phyloP scores from a whole-genome alignment of 2,888 invertebrate genomes.

The Vesta saturnalis region DNA sequence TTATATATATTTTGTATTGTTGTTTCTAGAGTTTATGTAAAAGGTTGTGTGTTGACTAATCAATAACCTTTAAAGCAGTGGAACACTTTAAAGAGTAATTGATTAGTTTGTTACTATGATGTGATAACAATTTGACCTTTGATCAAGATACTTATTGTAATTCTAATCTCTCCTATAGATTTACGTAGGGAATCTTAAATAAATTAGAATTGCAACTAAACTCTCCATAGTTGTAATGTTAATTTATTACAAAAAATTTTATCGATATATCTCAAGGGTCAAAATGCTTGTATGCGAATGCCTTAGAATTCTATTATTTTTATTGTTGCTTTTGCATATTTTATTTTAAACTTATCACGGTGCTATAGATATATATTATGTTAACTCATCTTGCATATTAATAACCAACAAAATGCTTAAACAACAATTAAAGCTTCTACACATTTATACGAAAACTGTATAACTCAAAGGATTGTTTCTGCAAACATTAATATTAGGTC shows the following conservation, averaged over 20 bases:
- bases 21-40: conserved; percentile 54
- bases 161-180: conserved; percentile 39
- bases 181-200: neutral
- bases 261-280: conserved; percentile 34
- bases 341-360: conserved; percentile 50
- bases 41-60: conserved; percentile 54
- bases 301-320: conserved; percentile 47
- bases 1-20: conserved; percentile 56
- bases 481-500: conserved; percentile 44
- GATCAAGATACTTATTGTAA: conserved; percentile 8
- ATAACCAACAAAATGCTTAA: conserved; percentile 30
- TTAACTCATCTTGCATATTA: conserved; percentile 45
- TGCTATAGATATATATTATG: conserved; percentile 47
- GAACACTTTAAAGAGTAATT: conserved; percentile 51
- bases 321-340: conserved; percentile 52
- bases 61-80: conserved; percentile 51
- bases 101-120: conserved; percentile 52
- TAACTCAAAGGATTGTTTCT: conserved; percentile 41
- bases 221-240: conserved; percentile 49
- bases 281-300: conserved; percentile 41
- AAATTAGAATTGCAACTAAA: conserved; percentile 37
- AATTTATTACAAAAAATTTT: conserved; percentile 14
- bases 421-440: conserved; percentile 25
- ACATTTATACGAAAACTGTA: conserved; percentile 31
- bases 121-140: conserved; percentile 43